These are phyloP conservation scores for Philonicus albiceps DNA, from an alignment of 2,888 invertebrate genomes.

Conservation along the genomic window DNA sequence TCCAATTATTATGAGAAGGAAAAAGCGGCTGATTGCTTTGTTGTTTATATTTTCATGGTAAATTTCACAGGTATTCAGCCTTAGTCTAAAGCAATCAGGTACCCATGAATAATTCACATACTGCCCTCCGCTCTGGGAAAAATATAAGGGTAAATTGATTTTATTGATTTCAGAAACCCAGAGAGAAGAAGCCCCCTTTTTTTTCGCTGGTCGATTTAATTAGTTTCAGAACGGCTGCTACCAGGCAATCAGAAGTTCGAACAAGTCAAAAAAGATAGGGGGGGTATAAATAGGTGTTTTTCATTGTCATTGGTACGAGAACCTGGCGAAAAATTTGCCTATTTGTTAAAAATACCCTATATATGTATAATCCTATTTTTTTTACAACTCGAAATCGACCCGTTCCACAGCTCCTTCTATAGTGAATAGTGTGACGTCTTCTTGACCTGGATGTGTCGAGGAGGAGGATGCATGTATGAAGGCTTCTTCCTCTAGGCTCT, in stretches of 20 bases:
- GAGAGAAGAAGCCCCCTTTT: not conserved
- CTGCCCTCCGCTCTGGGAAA: not conserved
- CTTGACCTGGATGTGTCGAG: slow-evolving; percentile 28
- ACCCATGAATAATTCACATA: not conserved
- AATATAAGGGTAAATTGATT: not conserved
- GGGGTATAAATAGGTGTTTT: not conserved
- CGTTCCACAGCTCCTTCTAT: not conserved
- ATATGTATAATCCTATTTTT: not conserved
- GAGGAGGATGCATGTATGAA: not conserved
- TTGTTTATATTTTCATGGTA: not conserved
- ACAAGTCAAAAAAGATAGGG: not conserved
- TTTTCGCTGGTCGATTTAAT: not conserved
- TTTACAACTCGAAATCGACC: not conserved
- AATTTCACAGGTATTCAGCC: not conserved
- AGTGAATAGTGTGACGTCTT: slow-evolving; percentile 9
- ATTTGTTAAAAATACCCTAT: slow-evolving; percentile 15
- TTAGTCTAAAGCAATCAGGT: not conserved
- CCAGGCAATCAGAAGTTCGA: not conserved
- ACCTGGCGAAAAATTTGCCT: not conserved
- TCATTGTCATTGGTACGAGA: not conserved
- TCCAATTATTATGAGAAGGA: not conserved
- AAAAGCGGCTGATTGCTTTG: not conserved
- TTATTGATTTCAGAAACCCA: not conserved
- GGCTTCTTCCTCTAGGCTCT: not conserved
- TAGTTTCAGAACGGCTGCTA: not conserved